These are phyloP conservation scores for Polyergus mexicanus DNA, from an alignment of 1,140 invertebrate species.

Conservation along the genomic window DNA sequence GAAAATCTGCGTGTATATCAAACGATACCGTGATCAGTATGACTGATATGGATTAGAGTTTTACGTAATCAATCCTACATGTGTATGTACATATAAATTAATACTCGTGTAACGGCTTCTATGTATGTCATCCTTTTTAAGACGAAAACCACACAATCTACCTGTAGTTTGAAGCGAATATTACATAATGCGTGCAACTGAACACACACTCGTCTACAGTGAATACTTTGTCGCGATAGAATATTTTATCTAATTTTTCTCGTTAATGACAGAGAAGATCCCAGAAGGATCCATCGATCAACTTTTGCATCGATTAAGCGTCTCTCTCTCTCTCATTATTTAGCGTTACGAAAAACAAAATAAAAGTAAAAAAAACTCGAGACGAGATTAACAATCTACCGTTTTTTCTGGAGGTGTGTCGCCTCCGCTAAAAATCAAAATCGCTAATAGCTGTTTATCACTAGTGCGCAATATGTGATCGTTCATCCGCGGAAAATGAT, in stretches of 20 bases:
- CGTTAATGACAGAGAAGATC: constrained; percentile 8
- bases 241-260: constrained; percentile 65
- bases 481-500: not conserved
- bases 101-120: constrained; percentile 69
- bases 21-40: constrained; percentile 15
- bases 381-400: constrained; percentile 17
- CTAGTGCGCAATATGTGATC: not conserved
- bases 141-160: constrained; percentile 25
- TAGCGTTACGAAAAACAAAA: not conserved
- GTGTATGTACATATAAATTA: constrained; percentile 48
- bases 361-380: not conserved
- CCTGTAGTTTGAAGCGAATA: constrained; percentile 13
- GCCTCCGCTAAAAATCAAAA: constrained; percentile 40
- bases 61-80: constrained; percentile 45
- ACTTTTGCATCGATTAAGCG: not conserved
- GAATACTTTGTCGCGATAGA: constrained; percentile 35
- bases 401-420: not conserved
- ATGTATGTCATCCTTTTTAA: constrained; percentile 53
- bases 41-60: constrained; percentile 21
- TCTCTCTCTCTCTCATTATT: not conserved
- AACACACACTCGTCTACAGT: constrained; percentile 12
- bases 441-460: constrained; percentile 38
- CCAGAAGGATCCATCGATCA: not conserved
- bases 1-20: constrained; percentile 27
- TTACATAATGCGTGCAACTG: constrained; percentile 16